These are phyloP conservation scores for Haemorhous mexicanus DNA, from an alignment of 2,113 vertebrate species.

Conservation along the genomic window DNA sequence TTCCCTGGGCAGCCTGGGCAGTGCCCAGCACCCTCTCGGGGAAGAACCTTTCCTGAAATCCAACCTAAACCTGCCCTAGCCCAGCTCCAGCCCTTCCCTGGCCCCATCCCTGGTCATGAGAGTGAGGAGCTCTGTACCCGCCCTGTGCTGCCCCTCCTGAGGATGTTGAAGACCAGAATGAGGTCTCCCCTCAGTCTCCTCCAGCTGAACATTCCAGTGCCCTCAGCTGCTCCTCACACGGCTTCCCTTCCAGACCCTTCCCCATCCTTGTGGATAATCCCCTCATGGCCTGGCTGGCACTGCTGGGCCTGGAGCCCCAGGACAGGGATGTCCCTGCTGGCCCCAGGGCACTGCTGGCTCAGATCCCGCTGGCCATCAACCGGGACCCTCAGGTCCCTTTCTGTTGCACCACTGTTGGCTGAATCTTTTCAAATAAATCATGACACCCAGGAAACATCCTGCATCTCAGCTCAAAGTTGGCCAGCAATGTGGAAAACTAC, in stretches of 20 bases:
- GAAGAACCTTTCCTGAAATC: fast-evolving
- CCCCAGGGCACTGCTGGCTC: background rate
- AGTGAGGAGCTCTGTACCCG: too few relatives aligned
- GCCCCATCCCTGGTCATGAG: too few relatives aligned
- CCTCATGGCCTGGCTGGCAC: fast-evolving
- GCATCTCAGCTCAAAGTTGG: background rate
- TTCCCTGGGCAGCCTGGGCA: background rate
- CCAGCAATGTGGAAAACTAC: background rate
- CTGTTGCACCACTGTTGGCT: background rate
- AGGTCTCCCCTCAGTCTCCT: background rate
- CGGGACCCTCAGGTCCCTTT: background rate
- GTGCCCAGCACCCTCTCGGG: background rate
- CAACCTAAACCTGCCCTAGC: fast-evolving
- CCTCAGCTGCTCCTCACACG: too few relatives aligned
- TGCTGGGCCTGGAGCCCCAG: background rate
- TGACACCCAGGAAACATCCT: background rate
- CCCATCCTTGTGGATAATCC: background rate
- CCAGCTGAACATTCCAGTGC: too few relatives aligned
- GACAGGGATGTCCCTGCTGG: background rate
- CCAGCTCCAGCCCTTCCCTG: fast-evolving
- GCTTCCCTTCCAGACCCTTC: too few relatives aligned
- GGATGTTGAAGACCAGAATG: too few relatives aligned
- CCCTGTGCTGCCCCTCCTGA: background rate
- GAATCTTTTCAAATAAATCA: background rate
- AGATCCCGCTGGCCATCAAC: background rate